Conservation (phyloP, 2,888 invertebrate species). For the Nephrocerus scutellatus region DNA sequence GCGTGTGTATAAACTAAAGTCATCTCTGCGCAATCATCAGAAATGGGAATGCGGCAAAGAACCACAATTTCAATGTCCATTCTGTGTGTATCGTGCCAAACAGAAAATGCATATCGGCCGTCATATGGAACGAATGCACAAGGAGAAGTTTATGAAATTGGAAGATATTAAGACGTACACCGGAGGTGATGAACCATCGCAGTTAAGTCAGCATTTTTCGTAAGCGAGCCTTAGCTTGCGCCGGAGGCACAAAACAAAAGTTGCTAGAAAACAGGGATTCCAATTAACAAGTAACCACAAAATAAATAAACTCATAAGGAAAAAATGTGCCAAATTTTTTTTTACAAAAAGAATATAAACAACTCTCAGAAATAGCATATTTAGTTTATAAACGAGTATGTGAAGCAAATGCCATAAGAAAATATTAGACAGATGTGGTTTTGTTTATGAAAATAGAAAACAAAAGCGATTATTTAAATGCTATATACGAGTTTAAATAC, state of each 20-base stretch:
- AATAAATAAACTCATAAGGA: too few relatives aligned
- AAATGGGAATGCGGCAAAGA: conserved; percentile 83
- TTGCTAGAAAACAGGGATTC: conserved; percentile 30
- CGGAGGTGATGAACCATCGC: conserved; percentile 27
- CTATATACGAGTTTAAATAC: too few relatives aligned
- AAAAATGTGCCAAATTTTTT: too few relatives aligned
- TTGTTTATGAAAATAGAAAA: too few relatives aligned
- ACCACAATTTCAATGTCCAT: conserved; percentile 74
- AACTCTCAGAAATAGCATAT: too few relatives aligned
- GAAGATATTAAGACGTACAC: conserved; percentile 44
- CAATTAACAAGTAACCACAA: conserved; percentile 12
- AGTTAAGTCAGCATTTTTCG: conserved; percentile 42
- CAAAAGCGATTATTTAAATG: too few relatives aligned
- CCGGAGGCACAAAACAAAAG: conserved; percentile 17
- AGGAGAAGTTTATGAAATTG: conserved; percentile 53
- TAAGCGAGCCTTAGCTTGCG: conserved; percentile 25
- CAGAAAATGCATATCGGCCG: conserved; percentile 79
- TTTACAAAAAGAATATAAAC: too few relatives aligned
- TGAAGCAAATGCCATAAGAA: too few relatives aligned
- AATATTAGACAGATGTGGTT: too few relatives aligned
- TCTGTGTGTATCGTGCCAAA: conserved; percentile 76
- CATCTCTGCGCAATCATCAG: conserved; percentile 74
- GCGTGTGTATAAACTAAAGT: conserved; percentile 78
- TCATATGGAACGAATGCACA: conserved; percentile 77
- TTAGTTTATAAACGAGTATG: too few relatives aligned